These are phyloP conservation scores for Pristionchus entomophagus DNA, from an alignment of 2,888 invertebrate species.

Conservation along the genomic window DNA sequence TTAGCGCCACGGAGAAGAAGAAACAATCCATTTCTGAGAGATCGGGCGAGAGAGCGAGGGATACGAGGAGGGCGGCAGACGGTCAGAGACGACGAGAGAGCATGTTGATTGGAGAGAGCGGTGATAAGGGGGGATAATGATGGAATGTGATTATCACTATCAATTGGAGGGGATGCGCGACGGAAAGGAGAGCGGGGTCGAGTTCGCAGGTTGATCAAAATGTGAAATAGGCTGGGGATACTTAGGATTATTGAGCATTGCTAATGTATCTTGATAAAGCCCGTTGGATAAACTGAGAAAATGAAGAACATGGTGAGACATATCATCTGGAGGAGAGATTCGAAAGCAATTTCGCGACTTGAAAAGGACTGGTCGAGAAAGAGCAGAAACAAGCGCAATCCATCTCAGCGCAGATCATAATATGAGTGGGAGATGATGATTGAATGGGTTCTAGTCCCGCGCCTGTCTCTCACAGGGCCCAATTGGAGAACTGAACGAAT, in stretches of 20 bases:
- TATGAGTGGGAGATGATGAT: background rate
- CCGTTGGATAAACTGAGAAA: too few relatives aligned
- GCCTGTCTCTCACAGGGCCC: too few relatives aligned
- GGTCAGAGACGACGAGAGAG: constrained; percentile 3
- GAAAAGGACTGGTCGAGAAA: background rate
- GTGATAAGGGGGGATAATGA: constrained; percentile 30
- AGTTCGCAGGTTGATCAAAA: background rate
- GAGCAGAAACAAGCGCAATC: background rate
- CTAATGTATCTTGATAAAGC: too few relatives aligned
- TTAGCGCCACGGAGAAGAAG: background rate
- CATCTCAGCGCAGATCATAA: background rate
- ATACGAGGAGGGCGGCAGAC: background rate
- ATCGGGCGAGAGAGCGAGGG: constrained; percentile 5
- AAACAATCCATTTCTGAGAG: constrained; percentile 8
- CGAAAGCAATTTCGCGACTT: background rate
- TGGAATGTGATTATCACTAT: constrained; percentile 30
- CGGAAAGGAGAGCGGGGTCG: background rate
- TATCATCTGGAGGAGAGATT: background rate
- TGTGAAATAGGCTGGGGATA: background rate
- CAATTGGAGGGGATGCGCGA: background rate
- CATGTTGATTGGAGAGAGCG: background rate
- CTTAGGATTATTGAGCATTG: too few relatives aligned
- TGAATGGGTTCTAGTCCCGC: background rate
- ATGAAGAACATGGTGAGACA: too few relatives aligned
- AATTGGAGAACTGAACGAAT: too few relatives aligned